Base-by-base conservation (phyloP, 2,888 invertebrate species). In the Athalia circularis region DNA sequence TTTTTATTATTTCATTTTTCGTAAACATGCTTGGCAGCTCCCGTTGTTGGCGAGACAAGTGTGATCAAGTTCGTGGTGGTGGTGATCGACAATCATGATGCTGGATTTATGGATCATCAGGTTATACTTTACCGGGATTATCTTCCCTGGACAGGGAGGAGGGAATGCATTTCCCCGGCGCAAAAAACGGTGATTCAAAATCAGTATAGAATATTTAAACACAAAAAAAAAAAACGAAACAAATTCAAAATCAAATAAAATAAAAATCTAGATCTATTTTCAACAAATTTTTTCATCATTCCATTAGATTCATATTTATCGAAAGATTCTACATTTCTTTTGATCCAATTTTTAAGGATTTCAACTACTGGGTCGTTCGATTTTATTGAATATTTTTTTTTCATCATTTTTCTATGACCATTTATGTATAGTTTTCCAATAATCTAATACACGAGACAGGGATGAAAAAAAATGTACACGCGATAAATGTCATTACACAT, bases 141-240 rank as follows among this genome's bases (percentile, higher is more conserved):
- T 88, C 81, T 86, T 88, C 81, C 87, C 88, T 72, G 87, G 86
- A 80, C 87, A 87, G 84, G 84, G 86, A 77, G 84, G 81, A 79
- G 74, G 80, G 52, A 61, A 65, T 81, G 82, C 83, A 77, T 86
- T 85, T 79, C 83, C 82, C 80, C 86, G 86, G 79, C 87, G 84
- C 83, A 88, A 86, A 81, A 87, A 87, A 85, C 88, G 88, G 88
- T 88, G 88, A 88, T 86, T 72, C 29, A 29, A 29, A 29, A 29
- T 29, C 29, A 29, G 29, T 29, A 29, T 29, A 29, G 65, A 77
- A 50, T 54, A 65, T 61, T 64, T 59, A 9, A 8, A 59, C 29
- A 47, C 47, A 52, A 52, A 11, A 52, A 52, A 11, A 29, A 29
- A 29, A 29, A 29, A 29, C 29, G 29, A 29, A 29, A 29, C 29